Evolutionary conservation across 2,888 invertebrate genomes (phyloP), one percentile per base, ranked within the genome.

Genomic region (Eremobia ochroleuca): DNA sequence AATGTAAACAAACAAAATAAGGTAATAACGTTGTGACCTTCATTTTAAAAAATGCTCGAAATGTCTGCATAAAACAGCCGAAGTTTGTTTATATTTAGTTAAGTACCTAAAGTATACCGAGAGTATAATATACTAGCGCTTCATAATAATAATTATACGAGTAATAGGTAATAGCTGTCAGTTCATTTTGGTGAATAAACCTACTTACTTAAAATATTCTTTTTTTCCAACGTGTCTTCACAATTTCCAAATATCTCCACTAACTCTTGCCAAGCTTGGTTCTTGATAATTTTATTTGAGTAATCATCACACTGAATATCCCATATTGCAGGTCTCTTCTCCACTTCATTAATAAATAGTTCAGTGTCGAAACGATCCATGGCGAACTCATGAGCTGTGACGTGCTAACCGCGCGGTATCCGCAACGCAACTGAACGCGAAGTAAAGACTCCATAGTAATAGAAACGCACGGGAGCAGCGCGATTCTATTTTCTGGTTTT

Each of bases 311-410:
- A 86, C 76, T 86, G 82, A 73, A 85, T 77, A 64, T 88, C 79
- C 85, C 86, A 88, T 77, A 87, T 79, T 72, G 86, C 87, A 74
- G 82, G 81, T 83, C 88, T 82, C 72, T 84, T 86, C 77, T 88
- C 82, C 79, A 84, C 77, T 59, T 85, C 85, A 81, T 85, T 81
- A 74, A 86, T 82, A 55, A 55, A 82, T 81, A 85, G 73, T 79
- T 87, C 87, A 78, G 85, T 84, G 80, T 87, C 86, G 83, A 87
- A 88, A 77, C 81, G 83, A 82, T 83, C 83, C 81, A 83, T 85
- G 73, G 79, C 72, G 76, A 79, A 67, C 72, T 69, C 82, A 79
- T 79, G 71, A 76, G 9, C 73, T 18, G 76, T 79, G 82, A 82
- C 81, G 81, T 82, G 77, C 81, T 79, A 49, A 79, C 77, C 83